Percentiles rank a stretch among this genome's conserved stretches.
Conservation (phyloP, 2,113 vertebrate species). For the Lophochroa leadbeateri region DNA sequence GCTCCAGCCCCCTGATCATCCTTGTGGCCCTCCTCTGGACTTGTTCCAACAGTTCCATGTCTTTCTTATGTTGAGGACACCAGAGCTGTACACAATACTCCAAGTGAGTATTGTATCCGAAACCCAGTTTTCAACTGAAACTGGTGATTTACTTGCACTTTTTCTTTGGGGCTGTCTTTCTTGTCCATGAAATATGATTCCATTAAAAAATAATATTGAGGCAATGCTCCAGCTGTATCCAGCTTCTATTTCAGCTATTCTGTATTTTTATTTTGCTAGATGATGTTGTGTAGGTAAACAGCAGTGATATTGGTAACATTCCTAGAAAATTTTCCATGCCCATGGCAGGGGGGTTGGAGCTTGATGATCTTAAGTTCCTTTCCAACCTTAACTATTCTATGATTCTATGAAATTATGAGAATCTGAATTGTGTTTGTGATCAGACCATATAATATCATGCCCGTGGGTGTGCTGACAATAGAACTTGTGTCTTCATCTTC, state of each 20-base stretch:
- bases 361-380: too few relatives aligned
- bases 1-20: too few relatives aligned
- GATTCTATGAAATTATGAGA: not conserved
- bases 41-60: too few relatives aligned
- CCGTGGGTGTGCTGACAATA: slow-evolving; percentile 34
- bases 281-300: slow-evolving; percentile 33
- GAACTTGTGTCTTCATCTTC: not conserved
- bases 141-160: slow-evolving; percentile 47
- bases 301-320: slow-evolving; percentile 8
- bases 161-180: slow-evolving; percentile 33
- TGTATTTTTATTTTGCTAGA: slow-evolving; percentile 50
- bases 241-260: slow-evolving; percentile 37
- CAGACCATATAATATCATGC: slow-evolving; percentile 12
- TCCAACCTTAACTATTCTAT: too few relatives aligned
- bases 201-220: slow-evolving; percentile 15
- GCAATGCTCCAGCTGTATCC: slow-evolving; percentile 41
- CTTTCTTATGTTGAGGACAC: too few relatives aligned
- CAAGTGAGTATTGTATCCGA: slow-evolving; percentile 6
- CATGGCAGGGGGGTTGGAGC: too few relatives aligned
- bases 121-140: slow-evolving; percentile 89
- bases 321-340: not conserved
- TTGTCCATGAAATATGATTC: not conserved
- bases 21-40: too few relatives aligned
- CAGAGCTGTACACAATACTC: too few relatives aligned
- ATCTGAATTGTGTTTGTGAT: slow-evolving; percentile 42